A percentile compares a stretch with the other conserved stretches of the same genome.
Conservation (phyloP, 2,888 invertebrate genomes). For the Dryobotodes eremita region DNA sequence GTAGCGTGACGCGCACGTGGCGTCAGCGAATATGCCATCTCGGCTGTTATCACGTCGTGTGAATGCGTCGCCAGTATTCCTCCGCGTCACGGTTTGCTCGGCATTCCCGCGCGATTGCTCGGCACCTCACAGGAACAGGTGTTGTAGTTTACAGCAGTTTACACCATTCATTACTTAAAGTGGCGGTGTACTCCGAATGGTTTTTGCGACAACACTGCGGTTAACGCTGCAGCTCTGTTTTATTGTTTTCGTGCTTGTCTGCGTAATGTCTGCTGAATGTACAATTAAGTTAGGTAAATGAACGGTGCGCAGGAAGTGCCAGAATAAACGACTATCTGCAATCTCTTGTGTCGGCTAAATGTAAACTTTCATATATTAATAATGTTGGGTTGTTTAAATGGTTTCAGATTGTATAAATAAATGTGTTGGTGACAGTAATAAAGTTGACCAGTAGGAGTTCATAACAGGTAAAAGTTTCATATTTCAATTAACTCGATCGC, state of each 20-base stretch:
- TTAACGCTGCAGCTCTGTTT: slow-evolving; percentile 63
- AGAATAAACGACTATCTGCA: slow-evolving; percentile 37
- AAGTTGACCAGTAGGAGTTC: slow-evolving; percentile 41
- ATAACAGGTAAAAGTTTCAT: slow-evolving; percentile 67
- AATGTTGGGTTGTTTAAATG: slow-evolving; percentile 21
- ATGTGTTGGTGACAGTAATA: slow-evolving; percentile 38
- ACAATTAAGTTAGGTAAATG: slow-evolving; percentile 64
- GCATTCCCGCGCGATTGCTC: slow-evolving; percentile 53
- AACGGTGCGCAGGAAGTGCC: slow-evolving; percentile 43
- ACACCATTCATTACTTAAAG: slow-evolving; percentile 77
- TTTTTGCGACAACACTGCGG: slow-evolving; percentile 70
- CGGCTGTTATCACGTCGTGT: slow-evolving; percentile 70
- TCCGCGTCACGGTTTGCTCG: slow-evolving; percentile 58
- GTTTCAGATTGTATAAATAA: slow-evolving; percentile 15
- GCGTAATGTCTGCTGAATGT: slow-evolving; percentile 57
- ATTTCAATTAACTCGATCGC: slow-evolving; percentile 64
- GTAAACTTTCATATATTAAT: slow-evolving; percentile 25
- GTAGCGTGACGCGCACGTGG: slow-evolving; percentile 59
- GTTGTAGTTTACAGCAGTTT: slow-evolving; percentile 68
- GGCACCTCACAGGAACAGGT: slow-evolving; percentile 56
- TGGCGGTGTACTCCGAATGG: slow-evolving; percentile 70
- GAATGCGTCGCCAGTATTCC: slow-evolving; percentile 68
- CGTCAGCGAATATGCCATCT: slow-evolving; percentile 77
- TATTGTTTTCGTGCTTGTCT: slow-evolving; percentile 69
- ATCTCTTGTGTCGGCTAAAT: slow-evolving; percentile 35